A percentile compares a stretch with the other conserved stretches of the same genome.
phyloP scores from a whole-genome alignment of 2,888 invertebrate genomes.

The Stenurella melanura region DNA sequence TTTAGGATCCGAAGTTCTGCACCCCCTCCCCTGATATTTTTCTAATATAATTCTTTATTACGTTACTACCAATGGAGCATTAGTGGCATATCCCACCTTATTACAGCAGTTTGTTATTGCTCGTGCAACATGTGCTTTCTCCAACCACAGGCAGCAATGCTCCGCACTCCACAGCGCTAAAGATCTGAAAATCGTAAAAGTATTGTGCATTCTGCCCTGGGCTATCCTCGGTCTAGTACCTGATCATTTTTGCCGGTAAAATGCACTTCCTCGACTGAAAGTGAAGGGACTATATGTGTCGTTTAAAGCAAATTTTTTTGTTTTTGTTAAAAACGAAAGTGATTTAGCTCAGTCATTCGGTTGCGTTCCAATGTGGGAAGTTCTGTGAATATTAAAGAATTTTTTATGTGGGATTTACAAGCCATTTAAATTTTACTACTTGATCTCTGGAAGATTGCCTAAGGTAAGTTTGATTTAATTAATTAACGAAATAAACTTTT shows the following conservation, averaged over 20 bases:
- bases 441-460: neutral
- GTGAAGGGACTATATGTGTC: constrained; percentile 31
- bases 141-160: constrained; percentile 39
- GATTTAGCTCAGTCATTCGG: constrained; percentile 26
- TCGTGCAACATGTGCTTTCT: constrained; percentile 48
- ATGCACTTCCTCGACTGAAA: constrained; percentile 40
- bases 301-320: constrained; percentile 30
- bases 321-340: constrained; percentile 38
- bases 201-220: constrained; percentile 42
- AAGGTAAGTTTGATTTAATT: constrained; percentile 8
- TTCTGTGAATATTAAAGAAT: constrained; percentile 8
- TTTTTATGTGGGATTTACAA: constrained; percentile 24
- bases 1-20: no score
- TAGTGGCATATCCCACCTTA: constrained; percentile 43
- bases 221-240: constrained; percentile 37
- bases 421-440: neutral
- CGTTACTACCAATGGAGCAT: constrained; percentile 4
- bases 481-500: no score
- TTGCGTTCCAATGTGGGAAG: neutral
- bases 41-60: no score
- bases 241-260: constrained; percentile 22
- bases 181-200: constrained; percentile 42
- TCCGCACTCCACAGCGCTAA: constrained; percentile 29
- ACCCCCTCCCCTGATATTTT: no score
- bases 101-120: constrained; percentile 37